These are phyloP conservation scores for Charaxes varanes DNA, from an alignment of 1,140 invertebrate species.

Conservation along the genomic window DNA sequence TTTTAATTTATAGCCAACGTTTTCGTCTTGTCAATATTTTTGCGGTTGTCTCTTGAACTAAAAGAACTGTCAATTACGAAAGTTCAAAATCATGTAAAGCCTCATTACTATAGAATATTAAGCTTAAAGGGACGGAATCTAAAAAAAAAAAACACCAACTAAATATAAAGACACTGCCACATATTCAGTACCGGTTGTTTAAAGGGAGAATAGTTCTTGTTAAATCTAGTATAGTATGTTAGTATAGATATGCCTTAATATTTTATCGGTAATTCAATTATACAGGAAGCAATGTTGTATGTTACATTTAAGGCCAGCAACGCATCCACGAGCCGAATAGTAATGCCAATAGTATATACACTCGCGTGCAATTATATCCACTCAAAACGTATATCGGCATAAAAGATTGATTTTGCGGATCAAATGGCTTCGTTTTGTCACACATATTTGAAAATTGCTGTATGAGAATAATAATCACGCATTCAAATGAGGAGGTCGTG, in stretches of 20 bases:
- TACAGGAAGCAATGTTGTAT: background rate
- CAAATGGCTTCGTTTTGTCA: no score
- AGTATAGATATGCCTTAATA: conserved; percentile 17
- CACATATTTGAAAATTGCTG: no score
- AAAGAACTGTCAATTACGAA: conserved; percentile 20
- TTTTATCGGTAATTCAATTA: conserved; percentile 6
- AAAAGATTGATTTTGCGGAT: no score
- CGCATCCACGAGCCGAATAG: no score
- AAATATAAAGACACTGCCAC: conserved; percentile 29
- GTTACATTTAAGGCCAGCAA: no score
- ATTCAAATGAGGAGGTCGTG: no score
- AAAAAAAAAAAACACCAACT: conserved; percentile 28
- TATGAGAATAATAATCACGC: no score
- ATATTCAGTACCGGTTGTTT: conserved; percentile 18
- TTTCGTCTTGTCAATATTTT: conserved; percentile 2
- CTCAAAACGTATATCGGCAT: no score
- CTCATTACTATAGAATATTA: conserved; percentile 13
- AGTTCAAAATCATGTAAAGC: conserved; percentile 27
- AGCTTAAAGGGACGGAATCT: conserved; percentile 8
- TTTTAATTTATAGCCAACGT: no score
- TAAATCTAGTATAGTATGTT: conserved; percentile 12
- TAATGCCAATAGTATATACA: no score
- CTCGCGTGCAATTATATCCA: no score
- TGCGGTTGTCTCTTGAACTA: conserved; percentile 3
- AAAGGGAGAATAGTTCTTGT: conserved; percentile 17